Evolutionary conservation across 2,797 vertebrate genomes (phyloP).

Genomic region (Aulostomus chinensis): DNA sequence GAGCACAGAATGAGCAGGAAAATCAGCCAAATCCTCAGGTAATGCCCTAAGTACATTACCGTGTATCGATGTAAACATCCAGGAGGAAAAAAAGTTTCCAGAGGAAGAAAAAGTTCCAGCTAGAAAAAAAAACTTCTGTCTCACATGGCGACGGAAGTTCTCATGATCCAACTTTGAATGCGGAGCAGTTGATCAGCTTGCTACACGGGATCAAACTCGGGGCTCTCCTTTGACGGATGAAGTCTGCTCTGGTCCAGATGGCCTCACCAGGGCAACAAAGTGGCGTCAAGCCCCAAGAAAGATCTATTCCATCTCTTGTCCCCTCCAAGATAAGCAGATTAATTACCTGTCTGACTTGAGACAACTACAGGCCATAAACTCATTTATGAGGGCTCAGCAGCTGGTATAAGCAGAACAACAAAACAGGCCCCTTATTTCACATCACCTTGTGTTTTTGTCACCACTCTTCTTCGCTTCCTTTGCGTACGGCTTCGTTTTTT

Average conservation of each 20-base stretch:
- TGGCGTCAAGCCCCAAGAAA: constrained; percentile 18
- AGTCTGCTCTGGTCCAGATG: constrained; percentile 46
- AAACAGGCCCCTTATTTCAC: constrained; percentile 13
- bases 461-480: constrained; percentile 8
- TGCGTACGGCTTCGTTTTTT: background rate
- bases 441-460: constrained; percentile 4
- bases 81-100: too few species aligned
- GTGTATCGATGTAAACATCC: too few species aligned
- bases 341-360: constrained; percentile 42
- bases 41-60: too few species aligned
- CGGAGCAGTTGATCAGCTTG: too few species aligned
- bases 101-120: too few species aligned
- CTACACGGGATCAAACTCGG: constrained; percentile 27
- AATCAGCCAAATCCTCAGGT: too few species aligned
- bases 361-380: constrained; percentile 39
- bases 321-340: constrained; percentile 47
- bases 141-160: too few species aligned
- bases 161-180: too few species aligned
- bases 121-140: too few species aligned
- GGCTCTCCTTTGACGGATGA: constrained; percentile 49
- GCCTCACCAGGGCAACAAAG: constrained; percentile 37
- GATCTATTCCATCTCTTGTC: constrained; percentile 32
- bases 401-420: constrained; percentile 22
- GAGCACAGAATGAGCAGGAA: too few species aligned
- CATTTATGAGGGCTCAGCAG: constrained; percentile 41